Evolutionary conservation across 1,140 invertebrate genomes (phyloP).

Genomic region (Grapholita molesta): DNA sequence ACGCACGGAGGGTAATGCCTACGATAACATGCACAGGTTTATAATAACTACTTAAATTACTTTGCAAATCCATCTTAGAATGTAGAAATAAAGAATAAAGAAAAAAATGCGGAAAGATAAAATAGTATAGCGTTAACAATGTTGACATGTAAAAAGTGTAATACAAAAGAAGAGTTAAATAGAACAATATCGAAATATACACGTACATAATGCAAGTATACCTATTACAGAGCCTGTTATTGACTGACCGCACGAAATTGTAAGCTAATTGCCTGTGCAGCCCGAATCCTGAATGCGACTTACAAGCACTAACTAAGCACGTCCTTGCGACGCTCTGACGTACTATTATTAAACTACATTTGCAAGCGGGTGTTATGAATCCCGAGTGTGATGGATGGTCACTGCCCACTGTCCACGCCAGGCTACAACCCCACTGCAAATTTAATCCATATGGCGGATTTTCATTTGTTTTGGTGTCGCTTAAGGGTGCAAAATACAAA

Average conservation of each 20-base stretch:
- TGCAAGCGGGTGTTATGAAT: constrained; percentile 67
- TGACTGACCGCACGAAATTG: constrained; percentile 8
- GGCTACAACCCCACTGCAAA: neutral
- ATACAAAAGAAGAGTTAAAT: too few species aligned
- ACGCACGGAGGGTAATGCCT: constrained; percentile 37
- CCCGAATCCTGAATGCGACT: constrained; percentile 7
- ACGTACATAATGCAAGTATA: neutral
- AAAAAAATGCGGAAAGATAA: too few species aligned
- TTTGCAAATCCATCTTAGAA: neutral
- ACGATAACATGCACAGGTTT: neutral
- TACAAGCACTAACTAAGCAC: constrained; percentile 13
- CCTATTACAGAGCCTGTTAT: neutral
- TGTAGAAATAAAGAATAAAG: too few species aligned
- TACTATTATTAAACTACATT: constrained; percentile 57
- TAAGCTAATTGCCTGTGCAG: constrained; percentile 15
- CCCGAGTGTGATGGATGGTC: constrained; percentile 66
- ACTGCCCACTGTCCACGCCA: constrained; percentile 16
- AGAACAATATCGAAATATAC: neutral
- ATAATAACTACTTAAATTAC: neutral
- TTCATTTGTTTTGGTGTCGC: neutral
- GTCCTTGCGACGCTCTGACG: constrained; percentile 23
- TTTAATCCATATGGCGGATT: neutral
- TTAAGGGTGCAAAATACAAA: neutral
- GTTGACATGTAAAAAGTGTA: too few species aligned
- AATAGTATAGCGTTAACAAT: neutral